phyloP scores from a whole-genome alignment of 1,140 invertebrate species.

The Pseudobourletiella spinata region DNA sequence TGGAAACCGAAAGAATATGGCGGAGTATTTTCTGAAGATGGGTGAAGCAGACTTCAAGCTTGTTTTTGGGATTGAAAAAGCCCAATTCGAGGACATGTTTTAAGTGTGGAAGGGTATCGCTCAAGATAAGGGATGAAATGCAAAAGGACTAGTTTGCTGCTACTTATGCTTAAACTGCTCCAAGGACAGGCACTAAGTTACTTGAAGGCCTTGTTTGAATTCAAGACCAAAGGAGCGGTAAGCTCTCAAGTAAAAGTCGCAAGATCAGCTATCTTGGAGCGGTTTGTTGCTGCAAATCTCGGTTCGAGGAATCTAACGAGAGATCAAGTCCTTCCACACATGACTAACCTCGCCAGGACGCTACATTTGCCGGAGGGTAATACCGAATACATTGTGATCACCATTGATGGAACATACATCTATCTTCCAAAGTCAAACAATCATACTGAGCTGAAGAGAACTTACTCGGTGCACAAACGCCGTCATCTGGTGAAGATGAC shows the following conservation, averaged over 20 bases:
- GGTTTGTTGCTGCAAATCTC: not conserved
- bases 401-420: constrained; percentile 24
- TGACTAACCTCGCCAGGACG: not conserved
- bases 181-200: too few species aligned
- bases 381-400: constrained; percentile 12
- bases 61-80: not conserved
- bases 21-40: too few species aligned
- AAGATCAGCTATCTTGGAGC: not conserved
- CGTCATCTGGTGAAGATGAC: constrained; percentile 21
- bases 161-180: not conserved
- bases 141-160: not conserved
- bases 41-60: too few species aligned
- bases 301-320: not conserved
- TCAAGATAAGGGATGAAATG: not conserved
- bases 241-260: not conserved
- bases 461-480: constrained; percentile 27
- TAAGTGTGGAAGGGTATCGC: not conserved
- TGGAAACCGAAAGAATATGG: too few species aligned
- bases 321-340: not conserved
- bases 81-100: not conserved
- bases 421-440: constrained; percentile 22
- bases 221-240: not conserved
- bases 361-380: not conserved
- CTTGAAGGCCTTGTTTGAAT: not conserved
- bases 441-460: constrained; percentile 1